Conservation (phyloP, 2,113 vertebrate genomes). For the Brachypodius melanocephalos region DNA sequence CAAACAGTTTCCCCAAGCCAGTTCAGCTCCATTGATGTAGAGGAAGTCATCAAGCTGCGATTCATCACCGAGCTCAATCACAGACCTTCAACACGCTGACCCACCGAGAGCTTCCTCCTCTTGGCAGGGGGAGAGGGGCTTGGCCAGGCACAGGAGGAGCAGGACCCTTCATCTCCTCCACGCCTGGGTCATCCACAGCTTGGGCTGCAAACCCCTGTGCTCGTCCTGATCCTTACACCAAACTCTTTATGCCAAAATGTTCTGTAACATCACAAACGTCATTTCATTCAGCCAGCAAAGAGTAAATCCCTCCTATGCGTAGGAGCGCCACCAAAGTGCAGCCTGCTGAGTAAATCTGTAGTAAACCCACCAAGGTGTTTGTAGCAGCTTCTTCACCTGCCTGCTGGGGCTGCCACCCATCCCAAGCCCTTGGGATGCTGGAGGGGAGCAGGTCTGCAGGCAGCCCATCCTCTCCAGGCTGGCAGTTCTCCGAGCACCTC, state of each 20-base stretch:
- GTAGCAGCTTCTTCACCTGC: not conserved
- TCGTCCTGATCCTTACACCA: not conserved
- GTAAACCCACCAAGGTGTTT: not conserved
- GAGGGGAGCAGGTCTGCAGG: not conserved
- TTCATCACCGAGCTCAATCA: slow-evolving; percentile 45
- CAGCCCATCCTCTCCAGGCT: not conserved
- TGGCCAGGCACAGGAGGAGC: not conserved
- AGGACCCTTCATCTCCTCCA: not conserved
- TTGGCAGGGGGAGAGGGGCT: not conserved
- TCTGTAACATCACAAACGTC: not conserved
- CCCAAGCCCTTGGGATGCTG: not conserved
- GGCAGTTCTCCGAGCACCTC: not conserved
- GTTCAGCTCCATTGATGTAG: slow-evolving; percentile 58
- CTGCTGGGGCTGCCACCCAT: not conserved
- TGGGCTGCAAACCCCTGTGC: rapidly evolving
- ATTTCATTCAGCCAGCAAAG: not conserved
- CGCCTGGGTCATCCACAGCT: rapidly evolving
- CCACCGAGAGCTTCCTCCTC: not conserved
- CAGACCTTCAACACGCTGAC: not conserved
- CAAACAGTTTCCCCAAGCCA: slow-evolving; percentile 65
- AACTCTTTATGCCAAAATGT: not conserved
- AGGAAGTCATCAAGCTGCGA: slow-evolving; percentile 62
- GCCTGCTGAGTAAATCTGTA: not conserved
- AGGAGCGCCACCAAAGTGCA: not conserved
- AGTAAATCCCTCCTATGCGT: slow-evolving; percentile 16